Evolutionary conservation across 2,113 vertebrate genomes (phyloP).

Genomic region (Notechis scutatus): DNA sequence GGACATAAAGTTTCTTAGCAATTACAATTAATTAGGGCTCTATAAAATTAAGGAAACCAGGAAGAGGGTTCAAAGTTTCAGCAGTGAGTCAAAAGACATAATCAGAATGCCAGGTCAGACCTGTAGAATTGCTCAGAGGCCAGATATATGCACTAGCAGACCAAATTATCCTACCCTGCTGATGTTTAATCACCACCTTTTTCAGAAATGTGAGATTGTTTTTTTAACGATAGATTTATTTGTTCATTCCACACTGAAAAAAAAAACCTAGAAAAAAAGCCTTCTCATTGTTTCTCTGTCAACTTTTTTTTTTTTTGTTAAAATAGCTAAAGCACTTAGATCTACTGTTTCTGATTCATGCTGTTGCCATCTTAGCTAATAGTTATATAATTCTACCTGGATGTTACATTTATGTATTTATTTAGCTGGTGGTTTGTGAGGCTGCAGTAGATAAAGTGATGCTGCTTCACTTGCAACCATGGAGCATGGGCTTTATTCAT

Average conservation of each 20-base stretch:
- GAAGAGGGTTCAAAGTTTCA: not conserved
- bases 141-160: not conserved
- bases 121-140: not conserved
- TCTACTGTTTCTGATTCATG: not conserved
- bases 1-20: not conserved
- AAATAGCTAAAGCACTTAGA: not conserved
- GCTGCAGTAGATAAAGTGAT: not conserved
- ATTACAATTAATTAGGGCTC: not conserved
- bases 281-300: not conserved
- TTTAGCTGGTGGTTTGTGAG: not conserved
- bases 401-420: not conserved
- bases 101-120: not conserved
- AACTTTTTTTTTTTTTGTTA: not conserved
- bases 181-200: not conserved
- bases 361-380: not conserved
- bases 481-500: not conserved
- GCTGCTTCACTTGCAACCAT: not conserved
- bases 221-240: not conserved
- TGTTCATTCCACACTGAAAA: not conserved
- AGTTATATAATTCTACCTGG: not conserved
- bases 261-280: not conserved
- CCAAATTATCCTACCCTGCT: not conserved
- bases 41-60: not conserved
- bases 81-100: not conserved
- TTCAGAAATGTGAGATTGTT: not conserved